phyloP scores from a whole-genome alignment of 1,140 invertebrate genomes.

The Habropoda laboriosa region DNA sequence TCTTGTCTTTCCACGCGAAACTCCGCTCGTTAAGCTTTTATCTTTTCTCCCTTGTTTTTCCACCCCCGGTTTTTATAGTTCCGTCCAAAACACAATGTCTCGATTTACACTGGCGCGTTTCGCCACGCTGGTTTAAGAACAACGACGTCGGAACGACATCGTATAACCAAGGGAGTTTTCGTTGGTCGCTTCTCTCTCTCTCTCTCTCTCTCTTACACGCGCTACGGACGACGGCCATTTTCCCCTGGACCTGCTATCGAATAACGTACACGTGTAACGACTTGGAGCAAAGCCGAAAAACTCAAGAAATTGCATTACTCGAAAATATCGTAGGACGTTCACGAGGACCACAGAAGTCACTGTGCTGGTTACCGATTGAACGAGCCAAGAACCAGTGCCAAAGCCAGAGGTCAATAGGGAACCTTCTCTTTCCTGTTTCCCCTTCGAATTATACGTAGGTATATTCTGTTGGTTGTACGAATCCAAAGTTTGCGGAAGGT shows the following conservation, averaged over 20 bases:
- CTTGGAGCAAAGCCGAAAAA: conserved; percentile 48
- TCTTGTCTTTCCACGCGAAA: conserved; percentile 20
- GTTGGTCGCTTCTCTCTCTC: background rate
- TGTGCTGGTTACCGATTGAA: conserved; percentile 22
- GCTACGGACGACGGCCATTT: background rate
- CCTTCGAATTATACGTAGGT: background rate
- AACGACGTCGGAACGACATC: background rate
- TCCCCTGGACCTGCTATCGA: background rate
- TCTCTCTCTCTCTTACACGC: too few species aligned
- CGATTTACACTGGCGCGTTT: conserved; percentile 4
- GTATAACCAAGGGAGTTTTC: background rate
- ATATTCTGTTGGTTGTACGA: too few species aligned
- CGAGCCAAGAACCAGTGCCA: conserved; percentile 23
- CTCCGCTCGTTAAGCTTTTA: conserved; percentile 21
- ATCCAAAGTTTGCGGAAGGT: too few species aligned
- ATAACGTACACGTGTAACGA: conserved; percentile 37
- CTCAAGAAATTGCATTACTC: conserved; percentile 25
- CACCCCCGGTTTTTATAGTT: conserved; percentile 41
- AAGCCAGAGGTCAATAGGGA: background rate
- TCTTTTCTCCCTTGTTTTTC: background rate
- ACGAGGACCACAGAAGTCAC: background rate
- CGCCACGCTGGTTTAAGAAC: background rate
- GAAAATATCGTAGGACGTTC: conserved; percentile 30
- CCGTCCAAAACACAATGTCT: background rate
- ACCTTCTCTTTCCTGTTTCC: background rate